A percentile compares a stretch with the other conserved stretches of the same genome.
These are phyloP conservation scores for Pinna nobilis DNA, from an alignment of 1,140 invertebrate species.

Conservation along the genomic window DNA sequence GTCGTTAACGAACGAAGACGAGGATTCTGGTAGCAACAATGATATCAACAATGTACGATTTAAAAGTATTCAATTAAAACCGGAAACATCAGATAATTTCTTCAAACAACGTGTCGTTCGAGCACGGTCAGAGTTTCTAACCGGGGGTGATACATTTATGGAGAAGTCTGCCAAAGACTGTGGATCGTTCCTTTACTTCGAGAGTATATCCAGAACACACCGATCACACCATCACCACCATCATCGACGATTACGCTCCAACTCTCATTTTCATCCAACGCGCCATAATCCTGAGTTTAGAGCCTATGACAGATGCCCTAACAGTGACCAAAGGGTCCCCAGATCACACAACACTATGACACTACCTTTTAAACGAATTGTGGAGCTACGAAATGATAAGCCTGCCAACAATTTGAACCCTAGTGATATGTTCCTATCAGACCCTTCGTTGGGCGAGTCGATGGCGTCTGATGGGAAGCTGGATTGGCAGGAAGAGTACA, in stretches of 20 bases:
- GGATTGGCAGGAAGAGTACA: no score
- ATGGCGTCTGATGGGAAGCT: neutral
- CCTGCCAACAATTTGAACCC: no score
- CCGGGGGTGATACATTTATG: slow-evolving; percentile 14
- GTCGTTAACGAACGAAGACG: neutral
- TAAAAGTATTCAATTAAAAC: no score
- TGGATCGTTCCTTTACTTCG: slow-evolving; percentile 49
- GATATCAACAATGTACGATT: no score
- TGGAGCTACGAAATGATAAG: no score
- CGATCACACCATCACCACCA: no score
- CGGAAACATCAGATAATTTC: neutral
- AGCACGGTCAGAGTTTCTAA: slow-evolving; percentile 1
- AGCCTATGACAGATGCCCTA: no score
- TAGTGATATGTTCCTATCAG: slow-evolving; percentile 2
- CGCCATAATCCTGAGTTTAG: slow-evolving; percentile 1
- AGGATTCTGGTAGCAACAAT: neutral
- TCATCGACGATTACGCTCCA: slow-evolving; percentile 3
- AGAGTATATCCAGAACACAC: slow-evolving; percentile 1
- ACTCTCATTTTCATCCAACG: slow-evolving; percentile 8
- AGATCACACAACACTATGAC: no score
- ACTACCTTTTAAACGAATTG: no score
- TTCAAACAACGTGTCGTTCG: neutral
- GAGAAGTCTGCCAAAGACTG: slow-evolving; percentile 21
- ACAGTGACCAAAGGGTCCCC: no score
- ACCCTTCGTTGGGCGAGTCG: neutral